Evolutionary conservation across 2,888 invertebrate species (phyloP), one percentile per base, ranked within the genome.

Genomic region (Pycnomerus fuliginosus): DNA sequence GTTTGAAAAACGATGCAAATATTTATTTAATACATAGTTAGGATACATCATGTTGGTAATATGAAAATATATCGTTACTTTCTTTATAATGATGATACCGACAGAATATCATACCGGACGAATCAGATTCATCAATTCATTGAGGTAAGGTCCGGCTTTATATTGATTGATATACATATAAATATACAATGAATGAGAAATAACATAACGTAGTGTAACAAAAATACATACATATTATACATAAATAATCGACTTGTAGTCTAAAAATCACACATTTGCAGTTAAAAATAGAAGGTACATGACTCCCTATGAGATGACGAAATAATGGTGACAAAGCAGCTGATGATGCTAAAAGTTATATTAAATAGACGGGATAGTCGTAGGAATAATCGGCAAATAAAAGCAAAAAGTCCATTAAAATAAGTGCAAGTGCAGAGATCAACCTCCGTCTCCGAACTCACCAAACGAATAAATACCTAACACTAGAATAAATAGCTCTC

Each of bases 11-110:
- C 70, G 68, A 69, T 71, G 70, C 64, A 71, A 70, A 72, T 70
- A 69, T 71, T 71, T 71, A 72, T 72, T 70, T 60, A 64, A 67
- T 69, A 70, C 64, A 69, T 64, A 65, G 58, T 65, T 70, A 69
- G 70, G 71, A 71, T 72, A 72, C 70, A 71, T 65, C n/a, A 64
- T 66, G 20, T 65, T 67, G 70, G 71, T 71, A 72, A 71, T 72
- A 69, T 63, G 71, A 71, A 71, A 71, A 72, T 71, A 69, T 65
- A 68, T 64, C 46, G 52, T 69, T 68, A 68, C 67, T 69, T 70
- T 70, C 65, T 63, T 60, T 58, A 52, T 50, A 43, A 55, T 55
- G 45, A 54, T 61, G 45, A 58, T 60, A 56, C 58, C 52, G 45
- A 59, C 56, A 44, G 59, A 57, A 56, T 30, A 54, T 54, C 49